These are phyloP conservation scores for Pedionomus torquatus DNA, from an alignment of 2,113 vertebrate genomes.

Conservation along the genomic window DNA sequence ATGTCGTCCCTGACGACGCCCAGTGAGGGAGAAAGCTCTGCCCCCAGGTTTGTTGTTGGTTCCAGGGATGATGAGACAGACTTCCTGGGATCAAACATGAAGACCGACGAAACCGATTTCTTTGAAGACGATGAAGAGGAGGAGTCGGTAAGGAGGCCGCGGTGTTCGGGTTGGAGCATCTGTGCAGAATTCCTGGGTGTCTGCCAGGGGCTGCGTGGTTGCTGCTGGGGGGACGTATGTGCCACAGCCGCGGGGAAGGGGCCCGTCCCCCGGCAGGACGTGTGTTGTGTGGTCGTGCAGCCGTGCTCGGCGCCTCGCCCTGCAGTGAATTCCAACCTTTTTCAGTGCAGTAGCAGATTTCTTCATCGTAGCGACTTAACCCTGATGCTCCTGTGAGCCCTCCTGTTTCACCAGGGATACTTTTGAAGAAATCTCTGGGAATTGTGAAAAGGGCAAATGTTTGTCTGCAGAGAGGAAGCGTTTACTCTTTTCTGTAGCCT, in stretches of 20 bases:
- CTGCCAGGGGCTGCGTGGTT: background rate
- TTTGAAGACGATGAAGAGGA: constrained; percentile 87
- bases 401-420: background rate
- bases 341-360: background rate
- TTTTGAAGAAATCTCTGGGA: background rate
- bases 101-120: constrained; percentile 91
- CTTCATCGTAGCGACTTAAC: background rate
- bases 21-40: constrained; percentile 84
- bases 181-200: background rate
- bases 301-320: fast-evolving
- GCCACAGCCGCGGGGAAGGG: fast-evolving
- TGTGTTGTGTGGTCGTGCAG: fast-evolving
- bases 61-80: constrained; percentile 94
- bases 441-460: background rate
- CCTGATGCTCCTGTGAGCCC: background rate
- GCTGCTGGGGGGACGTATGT: background rate
- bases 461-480: background rate
- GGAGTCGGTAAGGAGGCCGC: constrained; percentile 56
- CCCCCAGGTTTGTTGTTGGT: constrained; percentile 96
- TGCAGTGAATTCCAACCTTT: background rate
- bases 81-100: constrained; percentile 86
- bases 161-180: background rate
- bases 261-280: background rate
- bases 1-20: constrained; percentile 94
- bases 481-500: background rate